Evolutionary conservation across 2,888 invertebrate genomes (phyloP).

Genomic region (Opisthograptis luteolata): DNA sequence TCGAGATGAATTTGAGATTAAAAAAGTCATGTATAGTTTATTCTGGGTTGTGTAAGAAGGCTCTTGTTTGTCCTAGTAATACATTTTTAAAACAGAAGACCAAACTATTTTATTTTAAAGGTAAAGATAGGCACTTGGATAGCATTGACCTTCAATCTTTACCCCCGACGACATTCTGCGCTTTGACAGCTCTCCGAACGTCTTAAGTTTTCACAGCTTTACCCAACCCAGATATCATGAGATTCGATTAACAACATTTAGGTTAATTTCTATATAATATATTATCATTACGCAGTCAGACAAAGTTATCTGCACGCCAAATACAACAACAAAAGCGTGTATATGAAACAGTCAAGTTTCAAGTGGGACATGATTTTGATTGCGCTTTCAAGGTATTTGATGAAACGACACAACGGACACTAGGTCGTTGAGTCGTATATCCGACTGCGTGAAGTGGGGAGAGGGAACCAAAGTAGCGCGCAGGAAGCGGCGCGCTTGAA

Average conservation of each 20-base stretch:
- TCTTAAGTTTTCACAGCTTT: background rate
- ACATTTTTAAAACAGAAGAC: background rate
- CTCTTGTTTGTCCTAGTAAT: background rate
- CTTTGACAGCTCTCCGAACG: background rate
- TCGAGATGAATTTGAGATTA: constrained; percentile 33
- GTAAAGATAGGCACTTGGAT: constrained; percentile 8
- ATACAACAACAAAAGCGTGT: constrained; percentile 10
- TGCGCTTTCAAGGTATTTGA: background rate
- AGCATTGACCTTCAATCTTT: background rate
- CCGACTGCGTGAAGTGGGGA: constrained; percentile 19
- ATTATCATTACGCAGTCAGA: constrained; percentile 26
- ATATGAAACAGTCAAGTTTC: constrained; percentile 1
- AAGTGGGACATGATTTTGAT: background rate
- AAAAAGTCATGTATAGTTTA: constrained; percentile 9
- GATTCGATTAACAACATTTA: constrained; percentile 22
- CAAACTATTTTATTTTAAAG: background rate
- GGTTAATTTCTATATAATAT: constrained; percentile 12
- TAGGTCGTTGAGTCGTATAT: too few species aligned
- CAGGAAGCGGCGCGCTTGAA: too few species aligned
- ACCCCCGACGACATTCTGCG: background rate
- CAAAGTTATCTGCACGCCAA: constrained; percentile 4
- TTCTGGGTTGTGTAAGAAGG: constrained; percentile 16
- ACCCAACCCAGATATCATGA: constrained; percentile 20
- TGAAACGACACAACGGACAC: background rate
- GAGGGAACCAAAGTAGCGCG: background rate